Conservation (phyloP, 92 coral and sea anemone genomes). For the Isaurus tuberculatus region DNA sequence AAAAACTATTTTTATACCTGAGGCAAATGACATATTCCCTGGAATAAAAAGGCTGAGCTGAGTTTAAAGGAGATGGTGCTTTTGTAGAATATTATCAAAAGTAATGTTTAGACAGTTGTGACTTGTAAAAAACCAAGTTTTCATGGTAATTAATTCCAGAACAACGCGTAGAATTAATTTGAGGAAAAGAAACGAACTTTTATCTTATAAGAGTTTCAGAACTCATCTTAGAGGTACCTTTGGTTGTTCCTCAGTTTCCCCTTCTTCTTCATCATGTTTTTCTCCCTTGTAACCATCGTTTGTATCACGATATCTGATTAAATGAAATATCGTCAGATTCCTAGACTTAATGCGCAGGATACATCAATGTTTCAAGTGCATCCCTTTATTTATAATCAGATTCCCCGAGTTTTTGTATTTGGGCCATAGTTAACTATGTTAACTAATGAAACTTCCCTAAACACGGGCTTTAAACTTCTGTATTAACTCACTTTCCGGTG, state of each 20-base stretch:
- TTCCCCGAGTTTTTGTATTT: no score
- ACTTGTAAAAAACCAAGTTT: no score
- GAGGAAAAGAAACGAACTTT: neutral
- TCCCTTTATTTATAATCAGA: neutral
- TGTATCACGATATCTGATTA: conserved; percentile 48
- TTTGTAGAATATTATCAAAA: no score
- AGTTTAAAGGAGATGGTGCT: no score
- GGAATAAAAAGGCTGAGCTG: no score
- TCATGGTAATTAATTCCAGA: no score
- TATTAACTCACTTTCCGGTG: conserved; percentile 4
- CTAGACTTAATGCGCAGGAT: conserved; percentile 24
- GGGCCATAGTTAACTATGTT: no score
- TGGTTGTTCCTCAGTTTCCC: conserved; percentile 34
- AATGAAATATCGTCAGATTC: conserved; percentile 7
- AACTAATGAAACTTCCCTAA: no score
- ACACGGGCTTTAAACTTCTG: conserved; percentile 1
- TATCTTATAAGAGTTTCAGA: neutral
- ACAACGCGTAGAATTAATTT: neutral
- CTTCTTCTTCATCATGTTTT: conserved; percentile 33
- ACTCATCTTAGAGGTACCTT: conserved; percentile 34
- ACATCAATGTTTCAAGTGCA: conserved; percentile 21
- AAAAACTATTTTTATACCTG: no score
- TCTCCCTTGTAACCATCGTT: conserved; percentile 35
- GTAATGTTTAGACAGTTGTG: no score
- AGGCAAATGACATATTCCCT: no score